Evolutionary conservation across 2,888 invertebrate genomes (phyloP).

Genomic region (Linnaemya vulpina): DNA sequence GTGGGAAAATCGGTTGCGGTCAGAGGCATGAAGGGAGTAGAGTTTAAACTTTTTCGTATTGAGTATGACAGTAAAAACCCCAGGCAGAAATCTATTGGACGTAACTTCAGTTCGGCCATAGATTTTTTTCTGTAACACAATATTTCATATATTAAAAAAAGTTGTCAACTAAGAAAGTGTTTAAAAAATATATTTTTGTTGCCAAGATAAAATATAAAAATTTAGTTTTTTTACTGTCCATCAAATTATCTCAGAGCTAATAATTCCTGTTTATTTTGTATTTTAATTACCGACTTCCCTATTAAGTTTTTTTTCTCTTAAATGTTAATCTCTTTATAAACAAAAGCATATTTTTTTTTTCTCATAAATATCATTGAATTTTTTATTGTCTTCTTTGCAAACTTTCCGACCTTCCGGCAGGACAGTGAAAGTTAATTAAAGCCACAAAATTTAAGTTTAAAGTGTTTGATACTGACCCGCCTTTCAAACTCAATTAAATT

Average conservation of each 20-base stretch:
- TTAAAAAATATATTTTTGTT: too few relatives aligned
- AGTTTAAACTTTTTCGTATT: too few relatives aligned
- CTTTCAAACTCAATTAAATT: conserved; percentile 47
- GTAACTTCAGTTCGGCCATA: too few relatives aligned
- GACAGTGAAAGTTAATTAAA: conserved; percentile 18
- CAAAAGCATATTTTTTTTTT: neutral
- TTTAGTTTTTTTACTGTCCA: too few relatives aligned
- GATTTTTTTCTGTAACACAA: too few relatives aligned
- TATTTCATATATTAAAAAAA: too few relatives aligned
- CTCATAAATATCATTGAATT: neutral
- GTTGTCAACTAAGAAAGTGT: too few relatives aligned
- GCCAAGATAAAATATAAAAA: too few relatives aligned
- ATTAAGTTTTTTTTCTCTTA: neutral
- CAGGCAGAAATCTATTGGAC: too few relatives aligned
- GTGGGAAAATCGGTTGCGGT: too few relatives aligned
- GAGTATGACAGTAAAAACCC: too few relatives aligned
- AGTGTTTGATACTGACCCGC: conserved; percentile 23
- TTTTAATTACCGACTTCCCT: conserved; percentile 1
- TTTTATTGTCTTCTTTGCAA: neutral
- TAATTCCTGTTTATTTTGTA: neutral
- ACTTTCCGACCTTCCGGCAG: neutral
- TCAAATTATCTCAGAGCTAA: neutral
- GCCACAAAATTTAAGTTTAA: conserved; percentile 56
- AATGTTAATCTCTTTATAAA: neutral
- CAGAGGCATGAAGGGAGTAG: too few relatives aligned